Evolutionary conservation across 1,140 invertebrate species (phyloP).

Genomic region (Drosophila yakuba): DNA sequence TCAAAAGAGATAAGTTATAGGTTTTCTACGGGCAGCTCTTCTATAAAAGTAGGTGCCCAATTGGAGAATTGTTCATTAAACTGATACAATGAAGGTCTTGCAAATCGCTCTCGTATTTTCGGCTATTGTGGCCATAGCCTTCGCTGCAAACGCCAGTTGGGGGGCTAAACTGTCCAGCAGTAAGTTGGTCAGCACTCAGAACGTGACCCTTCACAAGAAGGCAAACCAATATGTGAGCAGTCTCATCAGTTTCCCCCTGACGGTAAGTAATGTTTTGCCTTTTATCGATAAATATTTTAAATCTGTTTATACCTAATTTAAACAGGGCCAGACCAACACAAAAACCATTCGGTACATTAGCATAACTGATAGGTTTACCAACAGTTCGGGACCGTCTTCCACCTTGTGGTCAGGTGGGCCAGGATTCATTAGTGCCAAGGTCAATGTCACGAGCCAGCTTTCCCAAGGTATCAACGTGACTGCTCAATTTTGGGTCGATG

Average conservation of each 20-base stretch:
- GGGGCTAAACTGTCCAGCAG: slow-evolving; percentile 39
- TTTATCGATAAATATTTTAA: not conserved
- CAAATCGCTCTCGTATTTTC: slow-evolving; percentile 42
- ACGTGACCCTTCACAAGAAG: slow-evolving; percentile 29
- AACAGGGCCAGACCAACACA: slow-evolving; percentile 56
- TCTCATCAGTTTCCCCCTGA: slow-evolving; percentile 22
- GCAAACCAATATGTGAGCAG: slow-evolving; percentile 11
- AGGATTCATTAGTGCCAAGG: slow-evolving; percentile 29
- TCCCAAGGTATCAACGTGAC: slow-evolving; percentile 36
- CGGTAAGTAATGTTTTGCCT: slow-evolving; percentile 14
- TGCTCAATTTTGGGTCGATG: slow-evolving; percentile 22
- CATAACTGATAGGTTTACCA: slow-evolving; percentile 56
- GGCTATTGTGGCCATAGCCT: slow-evolving; percentile 42
- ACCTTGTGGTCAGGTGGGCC: slow-evolving; percentile 48
- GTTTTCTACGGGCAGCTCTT: not conserved
- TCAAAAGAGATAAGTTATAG: slow-evolving; percentile 13
- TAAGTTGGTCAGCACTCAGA: slow-evolving; percentile 31
- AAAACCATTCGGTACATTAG: slow-evolving; percentile 50
- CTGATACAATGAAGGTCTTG: slow-evolving; percentile 30
- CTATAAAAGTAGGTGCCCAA: slow-evolving; percentile 11
- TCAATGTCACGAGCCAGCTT: slow-evolving; percentile 49
- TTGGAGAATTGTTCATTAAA: not conserved
- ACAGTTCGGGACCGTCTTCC: slow-evolving; percentile 53
- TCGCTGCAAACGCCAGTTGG: slow-evolving; percentile 48
- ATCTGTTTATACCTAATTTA: not conserved